These are phyloP conservation scores for Piscicola geometra DNA, from an alignment of 2,888 invertebrate species.

Conservation along the genomic window DNA sequence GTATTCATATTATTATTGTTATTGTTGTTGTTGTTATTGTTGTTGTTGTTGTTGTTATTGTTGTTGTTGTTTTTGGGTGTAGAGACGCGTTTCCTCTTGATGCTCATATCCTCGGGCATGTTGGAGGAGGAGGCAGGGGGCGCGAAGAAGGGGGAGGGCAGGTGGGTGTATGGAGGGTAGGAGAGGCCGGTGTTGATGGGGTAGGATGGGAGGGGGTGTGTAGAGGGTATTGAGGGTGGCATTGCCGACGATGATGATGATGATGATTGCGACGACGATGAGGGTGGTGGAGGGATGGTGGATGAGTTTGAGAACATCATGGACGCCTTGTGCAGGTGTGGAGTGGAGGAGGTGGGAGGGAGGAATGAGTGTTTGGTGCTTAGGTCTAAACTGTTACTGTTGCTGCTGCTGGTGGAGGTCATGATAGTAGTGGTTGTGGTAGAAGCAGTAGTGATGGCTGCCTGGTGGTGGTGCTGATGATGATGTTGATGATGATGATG, in stretches of 20 bases:
- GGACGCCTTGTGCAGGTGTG: neutral
- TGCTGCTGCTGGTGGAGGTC: neutral
- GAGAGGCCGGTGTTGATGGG: neutral
- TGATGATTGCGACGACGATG: too few relatives aligned
- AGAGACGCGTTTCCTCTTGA: neutral
- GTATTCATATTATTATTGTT: neutral
- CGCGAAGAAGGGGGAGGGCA: conserved; percentile 3
- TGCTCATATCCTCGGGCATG: conserved; percentile 21
- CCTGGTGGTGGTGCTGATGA: too few relatives aligned
- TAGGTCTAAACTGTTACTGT: neutral
- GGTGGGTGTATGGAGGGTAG: neutral
- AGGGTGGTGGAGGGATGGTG: neutral
- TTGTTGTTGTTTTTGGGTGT: conserved; percentile 12
- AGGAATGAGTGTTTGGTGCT: neutral
- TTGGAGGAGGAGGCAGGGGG: neutral
- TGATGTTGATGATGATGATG: too few relatives aligned
- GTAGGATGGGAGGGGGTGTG: conserved; percentile 4
- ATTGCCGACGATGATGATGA: too few relatives aligned
- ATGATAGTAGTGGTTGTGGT: too few relatives aligned
- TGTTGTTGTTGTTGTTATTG: neutral
- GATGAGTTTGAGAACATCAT: neutral
- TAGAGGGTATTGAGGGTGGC: neutral
- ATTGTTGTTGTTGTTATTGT: neutral
- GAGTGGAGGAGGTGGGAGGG: too few relatives aligned
- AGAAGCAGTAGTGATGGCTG: too few relatives aligned